These are phyloP conservation scores for Dicerorhinus sumatrensis DNA, from an alignment of 2,113 vertebrate genomes.

Conservation along the genomic window DNA sequence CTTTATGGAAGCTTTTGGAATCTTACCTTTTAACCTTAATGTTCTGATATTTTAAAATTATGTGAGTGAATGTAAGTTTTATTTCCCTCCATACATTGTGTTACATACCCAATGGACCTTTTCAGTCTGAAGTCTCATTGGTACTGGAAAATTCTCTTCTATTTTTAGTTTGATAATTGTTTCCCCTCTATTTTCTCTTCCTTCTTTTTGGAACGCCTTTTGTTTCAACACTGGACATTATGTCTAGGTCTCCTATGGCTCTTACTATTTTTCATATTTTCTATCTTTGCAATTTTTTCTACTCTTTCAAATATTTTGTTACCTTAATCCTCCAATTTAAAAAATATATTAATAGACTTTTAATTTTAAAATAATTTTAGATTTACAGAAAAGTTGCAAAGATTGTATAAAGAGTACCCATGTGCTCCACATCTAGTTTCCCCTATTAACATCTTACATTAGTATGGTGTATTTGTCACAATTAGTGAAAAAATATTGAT, in stretches of 20 bases:
- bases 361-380: conserved; percentile 42
- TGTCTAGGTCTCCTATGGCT: background rate
- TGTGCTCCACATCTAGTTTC: background rate
- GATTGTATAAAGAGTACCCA: background rate
- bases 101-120: background rate
- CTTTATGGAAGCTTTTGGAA: background rate
- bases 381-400: background rate
- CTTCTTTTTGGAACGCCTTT: background rate
- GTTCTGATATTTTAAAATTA: conserved; percentile 39
- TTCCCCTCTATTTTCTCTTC: background rate
- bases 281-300: background rate
- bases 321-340: background rate
- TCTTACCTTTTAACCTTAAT: conserved; percentile 8
- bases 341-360: background rate
- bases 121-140: background rate
- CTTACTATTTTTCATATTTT: conserved; percentile 11
- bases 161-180: conserved; percentile 15
- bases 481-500: background rate
- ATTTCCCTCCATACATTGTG: background rate
- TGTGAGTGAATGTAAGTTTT: background rate
- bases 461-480: background rate
- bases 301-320: conserved; percentile 6
- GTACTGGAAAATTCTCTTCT: background rate
- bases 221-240: background rate
- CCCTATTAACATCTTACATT: background rate